Percentiles rank a stretch among this genome's conserved stretches.
Conservation (phyloP, 2,888 invertebrate species). For the Synanthedon myopaeformis region DNA sequence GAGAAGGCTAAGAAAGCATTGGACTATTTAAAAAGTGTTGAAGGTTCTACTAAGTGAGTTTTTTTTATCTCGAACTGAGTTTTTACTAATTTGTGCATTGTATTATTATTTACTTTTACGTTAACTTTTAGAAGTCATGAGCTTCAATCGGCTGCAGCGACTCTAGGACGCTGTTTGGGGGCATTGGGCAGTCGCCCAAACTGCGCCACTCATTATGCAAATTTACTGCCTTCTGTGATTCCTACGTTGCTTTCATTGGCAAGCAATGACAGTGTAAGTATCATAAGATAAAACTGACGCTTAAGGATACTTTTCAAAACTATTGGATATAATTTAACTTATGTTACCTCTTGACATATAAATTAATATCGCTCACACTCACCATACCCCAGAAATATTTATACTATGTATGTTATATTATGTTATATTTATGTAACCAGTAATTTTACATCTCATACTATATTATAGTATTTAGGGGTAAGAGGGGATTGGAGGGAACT, state of each 20-base stretch:
- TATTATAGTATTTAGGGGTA: too few species aligned
- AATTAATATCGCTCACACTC: too few species aligned
- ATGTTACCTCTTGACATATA: too few species aligned
- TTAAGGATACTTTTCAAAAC: too few species aligned
- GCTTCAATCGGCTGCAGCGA: conserved; percentile 53
- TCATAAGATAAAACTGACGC: not conserved
- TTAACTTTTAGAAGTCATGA: conserved; percentile 48
- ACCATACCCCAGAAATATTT: too few species aligned
- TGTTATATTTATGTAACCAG: too few species aligned
- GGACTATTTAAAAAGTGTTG: conserved; percentile 50
- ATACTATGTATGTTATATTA: too few species aligned
- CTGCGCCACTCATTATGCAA: conserved; percentile 53
- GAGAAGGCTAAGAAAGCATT: conserved; percentile 64
- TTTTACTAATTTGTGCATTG: conserved; percentile 6
- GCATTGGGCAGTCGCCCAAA: conserved; percentile 52
- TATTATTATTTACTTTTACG: conserved; percentile 1
- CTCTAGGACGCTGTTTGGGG: conserved; percentile 55
- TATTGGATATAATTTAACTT: too few species aligned
- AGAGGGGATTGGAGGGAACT: too few species aligned
- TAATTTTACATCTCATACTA: too few species aligned
- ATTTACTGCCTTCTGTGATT: conserved; percentile 47
- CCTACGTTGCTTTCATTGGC: conserved; percentile 55
- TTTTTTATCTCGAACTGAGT: conserved; percentile 5
- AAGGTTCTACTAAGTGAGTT: conserved; percentile 48
- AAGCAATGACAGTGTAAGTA: conserved; percentile 60